phyloP scores from a whole-genome alignment of 2,888 invertebrate genomes.

The Acrocera orbiculus region DNA sequence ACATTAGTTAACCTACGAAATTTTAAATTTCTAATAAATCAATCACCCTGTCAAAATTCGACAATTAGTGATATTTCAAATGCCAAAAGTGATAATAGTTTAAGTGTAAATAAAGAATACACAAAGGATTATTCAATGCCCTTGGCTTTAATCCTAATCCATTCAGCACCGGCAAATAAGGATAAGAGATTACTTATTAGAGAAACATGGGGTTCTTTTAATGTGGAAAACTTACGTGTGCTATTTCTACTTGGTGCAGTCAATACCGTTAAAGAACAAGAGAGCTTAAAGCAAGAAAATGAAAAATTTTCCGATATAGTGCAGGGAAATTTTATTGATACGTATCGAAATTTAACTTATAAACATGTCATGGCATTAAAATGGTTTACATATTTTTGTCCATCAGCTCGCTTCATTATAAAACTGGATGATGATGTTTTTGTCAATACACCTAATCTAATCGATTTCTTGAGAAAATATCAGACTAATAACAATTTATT shows the following conservation, averaged over 20 bases:
- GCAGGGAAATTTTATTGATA: conserved; percentile 58
- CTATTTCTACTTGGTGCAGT: conserved; percentile 50
- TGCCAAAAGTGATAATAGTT: conserved; percentile 22
- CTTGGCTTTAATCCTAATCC: conserved; percentile 44
- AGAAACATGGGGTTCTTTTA: conserved; percentile 50
- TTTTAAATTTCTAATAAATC: conserved; percentile 44
- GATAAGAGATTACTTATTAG: conserved; percentile 49
- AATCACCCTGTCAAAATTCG: conserved; percentile 32
- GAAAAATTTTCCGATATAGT: conserved; percentile 45
- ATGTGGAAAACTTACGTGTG: conserved; percentile 35
- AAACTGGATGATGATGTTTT: conserved; percentile 67
- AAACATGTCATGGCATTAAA: conserved; percentile 70
- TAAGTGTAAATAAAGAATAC: conserved; percentile 18
- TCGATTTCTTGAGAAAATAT: conserved; percentile 31
- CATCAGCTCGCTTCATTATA: conserved; percentile 45
- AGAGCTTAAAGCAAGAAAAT: conserved; percentile 36
- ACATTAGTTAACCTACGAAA: conserved; percentile 39
- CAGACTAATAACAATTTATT: conserved; percentile 35
- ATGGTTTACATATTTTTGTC: conserved; percentile 55
- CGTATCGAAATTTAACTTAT: conserved; percentile 66
- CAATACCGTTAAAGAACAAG: conserved; percentile 23
- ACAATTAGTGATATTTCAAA: conserved; percentile 8
- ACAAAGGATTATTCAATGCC: too few species aligned
- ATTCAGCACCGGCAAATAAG: conserved; percentile 48
- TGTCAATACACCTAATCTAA: conserved; percentile 46